phyloP scores from a whole-genome alignment of 2,797 vertebrate genomes.

The Melanotaenia trifasciata region DNA sequence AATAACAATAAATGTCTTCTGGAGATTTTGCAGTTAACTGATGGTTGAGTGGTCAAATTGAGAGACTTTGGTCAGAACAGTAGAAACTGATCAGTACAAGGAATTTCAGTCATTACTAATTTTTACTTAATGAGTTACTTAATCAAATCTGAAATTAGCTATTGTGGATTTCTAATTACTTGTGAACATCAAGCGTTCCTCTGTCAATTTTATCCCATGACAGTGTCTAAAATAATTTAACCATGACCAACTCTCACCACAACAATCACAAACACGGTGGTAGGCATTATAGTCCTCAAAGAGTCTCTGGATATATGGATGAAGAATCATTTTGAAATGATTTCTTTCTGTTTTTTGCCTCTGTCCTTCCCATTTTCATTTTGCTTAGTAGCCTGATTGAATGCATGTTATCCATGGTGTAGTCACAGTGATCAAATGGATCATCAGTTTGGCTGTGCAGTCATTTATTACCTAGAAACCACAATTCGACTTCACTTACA shows the following conservation, averaged over 20 bases:
- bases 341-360: slow-evolving; percentile 20
- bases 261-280: slow-evolving; percentile 48
- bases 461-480: slow-evolving; percentile 28
- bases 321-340: slow-evolving; percentile 48
- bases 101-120: slow-evolving; percentile 4
- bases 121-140: slow-evolving; percentile 28
- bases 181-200: slow-evolving; percentile 44
- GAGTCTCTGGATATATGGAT: slow-evolving; percentile 56
- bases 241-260: slow-evolving; percentile 50
- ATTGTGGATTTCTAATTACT: slow-evolving; percentile 57
- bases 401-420: slow-evolving; percentile 13
- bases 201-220: slow-evolving; percentile 59
- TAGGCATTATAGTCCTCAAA: slow-evolving; percentile 33
- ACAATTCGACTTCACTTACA: background rate
- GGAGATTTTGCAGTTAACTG: background rate
- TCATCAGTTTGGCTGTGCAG: slow-evolving; percentile 24
- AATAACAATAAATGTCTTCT: background rate
- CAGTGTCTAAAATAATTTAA: slow-evolving; percentile 54
- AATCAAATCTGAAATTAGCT: slow-evolving; percentile 59
- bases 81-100: background rate
- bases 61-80: background rate
- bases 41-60: background rate
- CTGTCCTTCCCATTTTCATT: slow-evolving; percentile 7
- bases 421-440: slow-evolving; percentile 19
- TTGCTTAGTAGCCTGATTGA: slow-evolving; percentile 24